Evolutionary conservation across 2,797 vertebrate genomes (phyloP).

Genomic region (Anas bahamensis): DNA sequence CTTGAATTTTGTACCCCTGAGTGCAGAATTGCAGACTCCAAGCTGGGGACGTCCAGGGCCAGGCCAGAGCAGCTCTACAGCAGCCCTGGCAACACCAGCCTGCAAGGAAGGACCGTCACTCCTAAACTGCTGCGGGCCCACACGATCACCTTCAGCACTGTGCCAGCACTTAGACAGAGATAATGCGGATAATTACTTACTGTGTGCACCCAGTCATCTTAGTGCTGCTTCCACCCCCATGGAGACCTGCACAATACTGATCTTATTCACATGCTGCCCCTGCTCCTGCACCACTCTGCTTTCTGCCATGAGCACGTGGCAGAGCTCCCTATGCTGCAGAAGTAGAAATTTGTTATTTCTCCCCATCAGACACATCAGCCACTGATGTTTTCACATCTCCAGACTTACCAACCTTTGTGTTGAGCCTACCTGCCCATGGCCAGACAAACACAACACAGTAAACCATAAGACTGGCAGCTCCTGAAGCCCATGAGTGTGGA

Average conservation of each 20-base stretch:
- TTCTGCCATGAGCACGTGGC: fast-evolving
- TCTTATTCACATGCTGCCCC: not conserved
- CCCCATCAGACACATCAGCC: not conserved
- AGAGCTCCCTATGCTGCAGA: not conserved
- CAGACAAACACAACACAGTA: not conserved
- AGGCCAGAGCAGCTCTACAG: not conserved
- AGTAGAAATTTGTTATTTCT: not conserved
- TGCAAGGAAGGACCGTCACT: fast-evolving
- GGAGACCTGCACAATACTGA: not conserved
- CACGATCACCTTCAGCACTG: fast-evolving
- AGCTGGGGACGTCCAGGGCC: not conserved
- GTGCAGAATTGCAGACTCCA: not conserved
- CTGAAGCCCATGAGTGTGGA: not conserved
- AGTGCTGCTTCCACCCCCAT: not conserved
- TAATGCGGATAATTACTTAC: not conserved
- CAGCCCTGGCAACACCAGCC: not conserved
- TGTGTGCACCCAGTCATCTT: not conserved
- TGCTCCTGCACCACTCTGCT: not conserved
- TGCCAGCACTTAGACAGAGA: not conserved
- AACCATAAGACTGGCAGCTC: not conserved
- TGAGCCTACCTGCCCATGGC: not conserved
- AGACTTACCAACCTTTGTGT: fast-evolving
- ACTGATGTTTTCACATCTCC: not conserved
- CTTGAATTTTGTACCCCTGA: not conserved
- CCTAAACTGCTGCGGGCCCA: not conserved